Conservation (phyloP, 2,113 vertebrate genomes). For the Rhabdornis inornatus region DNA sequence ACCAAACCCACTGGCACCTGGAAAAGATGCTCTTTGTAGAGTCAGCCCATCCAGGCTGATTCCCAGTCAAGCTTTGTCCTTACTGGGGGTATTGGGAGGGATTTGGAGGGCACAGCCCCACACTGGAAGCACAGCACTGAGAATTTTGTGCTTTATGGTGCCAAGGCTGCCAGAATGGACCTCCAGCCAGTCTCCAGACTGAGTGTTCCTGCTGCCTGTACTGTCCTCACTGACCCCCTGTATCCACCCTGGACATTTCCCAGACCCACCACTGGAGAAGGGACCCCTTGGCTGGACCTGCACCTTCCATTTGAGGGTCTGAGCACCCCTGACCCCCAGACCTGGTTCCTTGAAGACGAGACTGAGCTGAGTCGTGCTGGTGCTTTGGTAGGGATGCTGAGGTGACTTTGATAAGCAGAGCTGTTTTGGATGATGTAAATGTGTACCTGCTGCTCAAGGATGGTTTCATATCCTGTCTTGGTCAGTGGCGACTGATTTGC, state of each 20-base stretch:
- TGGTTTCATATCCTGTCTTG: conserved; percentile 23
- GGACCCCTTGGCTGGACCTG: not conserved
- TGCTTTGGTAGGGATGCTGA: not conserved
- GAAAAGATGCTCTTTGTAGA: not conserved
- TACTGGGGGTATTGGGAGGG: not conserved
- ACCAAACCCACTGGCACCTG: not conserved
- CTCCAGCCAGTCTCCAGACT: not conserved
- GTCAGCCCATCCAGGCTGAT: rapidly evolving
- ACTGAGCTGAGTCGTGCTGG: not conserved
- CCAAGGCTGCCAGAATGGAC: not conserved
- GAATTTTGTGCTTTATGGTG: not conserved
- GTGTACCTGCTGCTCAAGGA: not conserved
- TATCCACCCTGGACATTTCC: not conserved
- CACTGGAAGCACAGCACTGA: not conserved
- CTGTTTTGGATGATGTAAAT: not conserved
- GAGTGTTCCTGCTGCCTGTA: rapidly evolving
- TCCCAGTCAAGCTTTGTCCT: not conserved
- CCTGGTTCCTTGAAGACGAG: not conserved
- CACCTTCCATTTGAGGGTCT: not conserved
- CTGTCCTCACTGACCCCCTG: not conserved
- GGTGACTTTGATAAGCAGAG: not conserved
- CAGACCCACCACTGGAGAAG: not conserved
- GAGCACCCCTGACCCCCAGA: not conserved
- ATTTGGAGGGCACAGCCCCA: not conserved
- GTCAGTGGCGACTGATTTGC: not conserved